Base-by-base conservation (phyloP, 2,113 vertebrate genomes). In the Ophiodon elongatus region DNA sequence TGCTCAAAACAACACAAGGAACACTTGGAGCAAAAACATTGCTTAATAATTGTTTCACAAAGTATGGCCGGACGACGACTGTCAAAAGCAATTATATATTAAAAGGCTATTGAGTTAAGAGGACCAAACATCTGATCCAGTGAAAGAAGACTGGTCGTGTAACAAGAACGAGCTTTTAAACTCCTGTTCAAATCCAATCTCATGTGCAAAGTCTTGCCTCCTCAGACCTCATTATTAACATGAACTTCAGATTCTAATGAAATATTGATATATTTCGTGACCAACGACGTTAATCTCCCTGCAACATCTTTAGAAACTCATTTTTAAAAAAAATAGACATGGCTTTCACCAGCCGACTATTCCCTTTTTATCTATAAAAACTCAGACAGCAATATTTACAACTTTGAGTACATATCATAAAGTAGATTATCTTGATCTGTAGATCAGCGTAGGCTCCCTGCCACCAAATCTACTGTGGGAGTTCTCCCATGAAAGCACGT, bases 241-340 rank as follows among this genome's bases (percentile, higher is more conserved):
- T 56, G 4, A 60, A 70, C 13, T 76, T 92, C 71, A 57, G 67
- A 73, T 75, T 65, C 50, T n/a, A 33, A 74, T 82, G 76, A 79
- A 76, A 79, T 71, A 67, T 75, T 80, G 59, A 85, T 73, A 52
- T 67, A 43, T 69, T 69, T 92, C 78, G 60, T 35, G 79, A 83
- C 86, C 83, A 71, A 62, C 84, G 74, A 76, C 39, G 37, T 59
- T 79, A 72, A 86, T 88, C 91, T 92, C 90, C 90, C 90, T 81
- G 91, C 88, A 85, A 88, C 92, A 75, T 88, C 91, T 88, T 94
- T 92, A 95, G 88, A 95, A 95, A 94, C 84, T 80, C 74, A 31
- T 73, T 92, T 92, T 92, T 85, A 93, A 94, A 93, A 96, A 95
- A 95, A 94, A 95, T 96, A 96, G 91, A 95, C 94, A 82, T 91